Conservation (phyloP, 1,140 invertebrate species). For the Drosophila pectinifera region DNA sequence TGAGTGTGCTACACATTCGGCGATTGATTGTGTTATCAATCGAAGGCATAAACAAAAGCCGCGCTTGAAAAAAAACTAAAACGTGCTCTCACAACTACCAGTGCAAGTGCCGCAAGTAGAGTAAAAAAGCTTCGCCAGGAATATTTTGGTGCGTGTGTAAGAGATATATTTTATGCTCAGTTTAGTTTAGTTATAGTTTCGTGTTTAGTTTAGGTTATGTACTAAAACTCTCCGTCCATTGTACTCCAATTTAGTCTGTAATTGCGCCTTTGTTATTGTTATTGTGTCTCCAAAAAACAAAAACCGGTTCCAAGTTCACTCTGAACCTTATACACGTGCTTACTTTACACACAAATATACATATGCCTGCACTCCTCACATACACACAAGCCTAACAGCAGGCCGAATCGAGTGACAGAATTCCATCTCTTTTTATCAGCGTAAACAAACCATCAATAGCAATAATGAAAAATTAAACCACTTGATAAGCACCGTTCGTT, state of each 20-base stretch:
- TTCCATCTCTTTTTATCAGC: slow-evolving; percentile 1
- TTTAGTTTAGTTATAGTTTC: background rate
- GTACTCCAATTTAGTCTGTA: background rate
- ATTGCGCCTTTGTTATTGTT: slow-evolving; percentile 16
- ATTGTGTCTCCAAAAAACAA: background rate
- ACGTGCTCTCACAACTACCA: slow-evolving; percentile 16
- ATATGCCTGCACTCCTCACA: background rate
- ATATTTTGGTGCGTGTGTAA: background rate
- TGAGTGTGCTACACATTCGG: background rate
- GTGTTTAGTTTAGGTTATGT: too few species aligned
- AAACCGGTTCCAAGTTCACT: slow-evolving; percentile 11
- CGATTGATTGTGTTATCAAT: slow-evolving; percentile 5
- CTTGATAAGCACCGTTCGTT: slow-evolving; percentile 11
- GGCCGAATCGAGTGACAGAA: background rate
- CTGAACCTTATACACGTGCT: slow-evolving; percentile 19
- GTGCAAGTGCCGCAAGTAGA: slow-evolving; percentile 7
- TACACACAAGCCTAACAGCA: background rate
- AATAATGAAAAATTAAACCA: slow-evolving; percentile 2
- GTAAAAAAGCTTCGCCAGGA: background rate
- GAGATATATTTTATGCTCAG: too few species aligned
- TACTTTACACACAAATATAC: background rate
- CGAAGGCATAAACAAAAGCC: slow-evolving; percentile 9
- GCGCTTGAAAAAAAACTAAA: slow-evolving; percentile 6
- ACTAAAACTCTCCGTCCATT: background rate
- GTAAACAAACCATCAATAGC: slow-evolving; percentile 22